Conservation (phyloP, 2,888 invertebrate species). For the Chydorus sphaericus region DNA sequence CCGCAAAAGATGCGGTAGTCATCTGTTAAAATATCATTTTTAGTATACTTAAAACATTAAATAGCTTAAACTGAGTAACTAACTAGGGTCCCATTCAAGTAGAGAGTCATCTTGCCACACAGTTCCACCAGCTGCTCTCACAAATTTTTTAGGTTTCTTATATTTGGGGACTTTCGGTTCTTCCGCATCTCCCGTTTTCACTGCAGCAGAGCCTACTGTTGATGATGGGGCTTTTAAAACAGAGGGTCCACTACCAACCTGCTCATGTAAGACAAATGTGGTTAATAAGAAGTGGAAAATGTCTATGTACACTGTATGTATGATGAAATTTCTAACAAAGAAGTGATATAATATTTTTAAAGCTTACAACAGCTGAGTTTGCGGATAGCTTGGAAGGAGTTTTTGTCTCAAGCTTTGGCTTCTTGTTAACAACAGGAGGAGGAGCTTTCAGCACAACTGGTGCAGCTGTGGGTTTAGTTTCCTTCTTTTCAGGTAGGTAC, state of each 20-base stretch:
- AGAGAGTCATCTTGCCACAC: slow-evolving; percentile 93
- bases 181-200: not conserved
- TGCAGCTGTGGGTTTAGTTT: not conserved
- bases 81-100: slow-evolving; percentile 68
- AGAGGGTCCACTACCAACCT: slow-evolving; percentile 7
- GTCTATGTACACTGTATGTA: too few relatives aligned
- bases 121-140: slow-evolving; percentile 82
- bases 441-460: not conserved
- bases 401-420: slow-evolving; percentile 16
- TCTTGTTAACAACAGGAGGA: not conserved
- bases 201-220: slow-evolving; percentile 3
- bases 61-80: too few relatives aligned
- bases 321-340: too few relatives aligned
- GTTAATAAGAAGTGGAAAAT: too few relatives aligned
- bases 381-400: not conserved
- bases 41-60: not conserved
- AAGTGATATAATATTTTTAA: not conserved
- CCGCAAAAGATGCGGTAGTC: slow-evolving; percentile 98
- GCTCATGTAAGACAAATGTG: too few relatives aligned
- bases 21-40: slow-evolving; percentile 36
- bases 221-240: slow-evolving; percentile 19
- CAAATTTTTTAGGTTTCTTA: slow-evolving; percentile 51
- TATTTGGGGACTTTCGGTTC: slow-evolving; percentile 23
- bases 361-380: not conserved
- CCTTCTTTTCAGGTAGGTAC: slow-evolving; percentile 4